These are phyloP conservation scores for Augochlora pura DNA, from an alignment of 1,140 invertebrate species.

Conservation along the genomic window DNA sequence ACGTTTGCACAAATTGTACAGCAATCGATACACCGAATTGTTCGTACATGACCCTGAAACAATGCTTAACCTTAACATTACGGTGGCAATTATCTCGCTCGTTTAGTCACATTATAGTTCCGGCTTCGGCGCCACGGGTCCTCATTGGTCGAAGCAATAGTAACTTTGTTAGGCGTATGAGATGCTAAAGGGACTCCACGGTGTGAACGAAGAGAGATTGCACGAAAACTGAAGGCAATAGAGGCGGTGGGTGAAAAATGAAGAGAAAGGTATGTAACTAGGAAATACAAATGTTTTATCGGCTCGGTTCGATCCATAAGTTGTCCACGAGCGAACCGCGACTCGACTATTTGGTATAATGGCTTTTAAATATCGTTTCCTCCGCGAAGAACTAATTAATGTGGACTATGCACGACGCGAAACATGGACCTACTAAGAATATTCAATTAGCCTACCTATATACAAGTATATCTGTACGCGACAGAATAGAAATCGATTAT, in stretches of 20 bases:
- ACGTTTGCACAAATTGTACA: neutral
- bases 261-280: conserved; percentile 15
- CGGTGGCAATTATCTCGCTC: neutral
- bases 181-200: conserved; percentile 9
- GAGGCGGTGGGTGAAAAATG: neutral
- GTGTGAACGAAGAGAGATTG: conserved; percentile 1
- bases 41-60: too few relatives aligned
- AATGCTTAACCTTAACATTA: conserved; percentile 13
- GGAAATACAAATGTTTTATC: conserved; percentile 51
- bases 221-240: neutral
- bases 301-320: conserved; percentile 39
- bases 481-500: conserved; percentile 52
- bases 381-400: conserved; percentile 4
- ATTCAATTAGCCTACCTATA: conserved; percentile 56
- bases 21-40: neutral
- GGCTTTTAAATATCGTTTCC: conserved; percentile 48
- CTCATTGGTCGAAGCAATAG: neutral
- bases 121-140: too few relatives aligned
- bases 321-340: conserved; percentile 15
- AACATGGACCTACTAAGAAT: conserved; percentile 17
- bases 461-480: conserved; percentile 55
- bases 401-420: conserved; percentile 14
- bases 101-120: neutral
- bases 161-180: neutral
- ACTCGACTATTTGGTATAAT: conserved; percentile 65